Conservation (phyloP, 2,797 vertebrate genomes). For the Cyprinella venusta region DNA sequence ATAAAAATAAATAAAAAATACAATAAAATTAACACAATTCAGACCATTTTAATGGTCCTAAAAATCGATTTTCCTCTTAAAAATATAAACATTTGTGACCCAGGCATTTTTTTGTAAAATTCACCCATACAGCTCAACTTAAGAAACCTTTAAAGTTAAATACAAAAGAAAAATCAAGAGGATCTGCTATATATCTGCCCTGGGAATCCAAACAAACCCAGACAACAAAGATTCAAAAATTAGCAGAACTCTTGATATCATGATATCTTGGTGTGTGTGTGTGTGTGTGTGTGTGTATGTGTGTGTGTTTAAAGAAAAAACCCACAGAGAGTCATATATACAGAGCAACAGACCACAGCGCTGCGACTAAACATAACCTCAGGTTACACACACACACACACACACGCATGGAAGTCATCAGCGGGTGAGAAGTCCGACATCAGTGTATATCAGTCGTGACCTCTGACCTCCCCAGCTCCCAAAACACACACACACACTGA, state of each 20-base stretch:
- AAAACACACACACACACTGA: constrained; percentile 38
- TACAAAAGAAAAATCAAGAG: background rate
- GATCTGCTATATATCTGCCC: background rate
- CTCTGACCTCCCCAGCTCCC: constrained; percentile 51
- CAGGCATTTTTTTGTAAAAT: background rate
- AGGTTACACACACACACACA: constrained; percentile 22
- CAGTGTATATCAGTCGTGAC: constrained; percentile 56
- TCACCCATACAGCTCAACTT: background rate
- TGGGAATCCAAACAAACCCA: background rate
- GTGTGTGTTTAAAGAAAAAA: constrained; percentile 13
- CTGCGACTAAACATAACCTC: constrained; percentile 7
- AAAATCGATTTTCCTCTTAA: background rate
- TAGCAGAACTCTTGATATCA: background rate
- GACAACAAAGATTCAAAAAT: background rate
- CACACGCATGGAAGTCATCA: constrained; percentile 61
- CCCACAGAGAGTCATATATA: constrained; percentile 35
- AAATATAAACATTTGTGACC: background rate
- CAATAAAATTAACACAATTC: background rate
- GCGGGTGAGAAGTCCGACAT: constrained; percentile 56
- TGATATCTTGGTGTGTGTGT: background rate
- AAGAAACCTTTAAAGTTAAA: background rate
- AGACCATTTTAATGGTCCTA: background rate
- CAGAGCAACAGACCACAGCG: constrained; percentile 1
- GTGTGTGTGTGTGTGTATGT: background rate
- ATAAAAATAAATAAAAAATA: background rate